Conservation (phyloP, 1,140 invertebrate species). For the Pachypeltis micranthus region DNA sequence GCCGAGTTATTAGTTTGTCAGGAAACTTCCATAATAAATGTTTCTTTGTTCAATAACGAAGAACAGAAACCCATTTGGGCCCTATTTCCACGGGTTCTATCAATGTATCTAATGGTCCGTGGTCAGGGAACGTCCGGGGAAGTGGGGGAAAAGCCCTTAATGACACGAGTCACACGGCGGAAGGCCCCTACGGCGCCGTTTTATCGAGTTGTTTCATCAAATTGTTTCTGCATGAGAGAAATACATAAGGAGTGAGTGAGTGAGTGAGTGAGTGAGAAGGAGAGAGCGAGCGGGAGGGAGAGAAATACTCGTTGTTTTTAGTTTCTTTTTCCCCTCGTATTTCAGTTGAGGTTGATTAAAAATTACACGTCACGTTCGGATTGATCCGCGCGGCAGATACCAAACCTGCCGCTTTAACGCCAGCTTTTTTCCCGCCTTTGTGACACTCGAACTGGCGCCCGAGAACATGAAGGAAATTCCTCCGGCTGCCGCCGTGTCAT, state of each 20-base stretch:
- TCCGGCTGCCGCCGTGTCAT: too few species aligned
- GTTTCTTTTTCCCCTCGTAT: background rate
- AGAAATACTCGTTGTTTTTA: too few species aligned
- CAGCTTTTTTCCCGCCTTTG: too few species aligned
- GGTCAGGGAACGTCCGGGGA: background rate
- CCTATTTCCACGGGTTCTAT: background rate
- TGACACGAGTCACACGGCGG: too few species aligned
- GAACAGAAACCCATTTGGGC: background rate
- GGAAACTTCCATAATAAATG: too few species aligned
- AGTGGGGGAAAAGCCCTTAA: background rate
- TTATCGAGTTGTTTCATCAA: slow-evolving; percentile 4
- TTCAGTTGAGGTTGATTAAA: background rate
- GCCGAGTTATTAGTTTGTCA: too few species aligned
- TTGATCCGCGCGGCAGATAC: background rate
- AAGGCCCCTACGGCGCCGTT: slow-evolving; percentile 2
- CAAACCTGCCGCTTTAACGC: too few species aligned
- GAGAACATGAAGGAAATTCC: too few species aligned
- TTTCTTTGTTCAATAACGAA: background rate
- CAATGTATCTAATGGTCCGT: background rate
- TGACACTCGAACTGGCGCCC: too few species aligned
- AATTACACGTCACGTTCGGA: slow-evolving; percentile 6
- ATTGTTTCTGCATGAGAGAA: slow-evolving; percentile 9
- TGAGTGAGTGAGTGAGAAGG: too few species aligned
- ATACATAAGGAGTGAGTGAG: slow-evolving; percentile 7
- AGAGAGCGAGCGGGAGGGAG: too few species aligned